Percentiles rank a stretch among this genome's conserved stretches.
Evolutionary conservation across 2,888 invertebrate species (phyloP).

Genomic region (Gymnosoma rotundatum): DNA sequence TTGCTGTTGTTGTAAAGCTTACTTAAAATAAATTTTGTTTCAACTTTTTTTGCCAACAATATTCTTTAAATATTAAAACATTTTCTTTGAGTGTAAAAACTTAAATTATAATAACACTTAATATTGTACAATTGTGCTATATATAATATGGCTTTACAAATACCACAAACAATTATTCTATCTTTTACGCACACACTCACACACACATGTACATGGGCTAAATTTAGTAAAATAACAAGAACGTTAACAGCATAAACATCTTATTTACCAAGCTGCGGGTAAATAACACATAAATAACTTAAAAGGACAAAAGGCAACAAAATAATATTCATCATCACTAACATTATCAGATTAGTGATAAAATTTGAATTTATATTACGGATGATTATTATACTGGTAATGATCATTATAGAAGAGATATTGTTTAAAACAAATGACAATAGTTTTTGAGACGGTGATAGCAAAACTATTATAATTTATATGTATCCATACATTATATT

Average conservation of each 20-base stretch:
- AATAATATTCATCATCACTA: conserved; percentile 3
- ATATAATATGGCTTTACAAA: not conserved
- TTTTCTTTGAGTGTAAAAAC: not conserved
- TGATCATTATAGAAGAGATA: conserved; percentile 24
- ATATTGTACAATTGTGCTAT: not conserved
- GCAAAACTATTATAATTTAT: not conserved
- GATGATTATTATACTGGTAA: not conserved
- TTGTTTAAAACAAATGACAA: not conserved
- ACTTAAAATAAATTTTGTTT: too few relatives aligned
- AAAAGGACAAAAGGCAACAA: conserved; percentile 26
- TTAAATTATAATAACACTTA: not conserved
- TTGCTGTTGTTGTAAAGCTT: too few relatives aligned
- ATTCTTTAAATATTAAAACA: not conserved
- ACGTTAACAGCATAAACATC: conserved; percentile 6
- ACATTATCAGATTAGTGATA: not conserved
- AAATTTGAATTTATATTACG: not conserved
- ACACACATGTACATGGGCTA: not conserved
- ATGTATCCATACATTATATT: not conserved
- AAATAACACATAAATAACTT: conserved; percentile 16
- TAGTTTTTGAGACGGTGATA: not conserved
- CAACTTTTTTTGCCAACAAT: too few relatives aligned
- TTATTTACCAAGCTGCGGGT: conserved; percentile 28
- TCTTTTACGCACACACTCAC: not conserved
- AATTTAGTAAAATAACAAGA: not conserved
- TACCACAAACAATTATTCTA: too few relatives aligned